Evolutionary conservation across 1,140 invertebrate genomes (phyloP).

Genomic region (Epicauta chinensis): DNA sequence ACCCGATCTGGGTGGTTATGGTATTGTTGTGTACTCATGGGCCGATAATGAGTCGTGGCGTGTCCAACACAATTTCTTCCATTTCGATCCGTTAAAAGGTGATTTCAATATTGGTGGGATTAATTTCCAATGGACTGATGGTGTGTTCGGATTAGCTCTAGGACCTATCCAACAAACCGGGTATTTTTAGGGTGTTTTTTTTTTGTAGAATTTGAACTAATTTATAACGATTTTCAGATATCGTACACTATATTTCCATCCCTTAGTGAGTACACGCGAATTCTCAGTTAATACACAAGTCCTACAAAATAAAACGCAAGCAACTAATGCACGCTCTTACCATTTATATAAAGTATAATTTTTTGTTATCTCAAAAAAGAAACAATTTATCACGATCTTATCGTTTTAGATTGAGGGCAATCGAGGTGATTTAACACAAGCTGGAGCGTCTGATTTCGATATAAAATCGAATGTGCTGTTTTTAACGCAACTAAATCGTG

Average conservation of each 20-base stretch:
- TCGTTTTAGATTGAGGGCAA: conserved; percentile 52
- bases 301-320: conserved; percentile 59
- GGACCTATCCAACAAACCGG: conserved; percentile 25
- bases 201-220: background rate
- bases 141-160: conserved; percentile 62
- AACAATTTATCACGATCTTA: too few relatives aligned
- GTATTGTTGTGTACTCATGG: conserved; percentile 67
- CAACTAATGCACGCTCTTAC: conserved; percentile 34
- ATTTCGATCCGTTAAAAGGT: conserved; percentile 69
- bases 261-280: conserved; percentile 66
- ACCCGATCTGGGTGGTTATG: conserved; percentile 66
- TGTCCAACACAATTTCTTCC: conserved; percentile 72
- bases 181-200: conserved; percentile 1
- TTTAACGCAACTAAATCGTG: conserved; percentile 57
- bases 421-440: conserved; percentile 54
- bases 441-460: conserved; percentile 56
- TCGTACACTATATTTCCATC: conserved; percentile 68
- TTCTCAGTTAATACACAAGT: conserved; percentile 64
- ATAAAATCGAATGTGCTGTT: conserved; percentile 53
- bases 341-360: conserved; percentile 35
- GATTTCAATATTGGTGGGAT: conserved; percentile 63
- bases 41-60: conserved; percentile 68
- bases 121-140: conserved; percentile 73
- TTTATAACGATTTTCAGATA: conserved; percentile 29
- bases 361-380: conserved; percentile 4